These are phyloP conservation scores for Todiramphus saurophagus DNA, from an alignment of 2,113 vertebrate species.

Conservation along the genomic window DNA sequence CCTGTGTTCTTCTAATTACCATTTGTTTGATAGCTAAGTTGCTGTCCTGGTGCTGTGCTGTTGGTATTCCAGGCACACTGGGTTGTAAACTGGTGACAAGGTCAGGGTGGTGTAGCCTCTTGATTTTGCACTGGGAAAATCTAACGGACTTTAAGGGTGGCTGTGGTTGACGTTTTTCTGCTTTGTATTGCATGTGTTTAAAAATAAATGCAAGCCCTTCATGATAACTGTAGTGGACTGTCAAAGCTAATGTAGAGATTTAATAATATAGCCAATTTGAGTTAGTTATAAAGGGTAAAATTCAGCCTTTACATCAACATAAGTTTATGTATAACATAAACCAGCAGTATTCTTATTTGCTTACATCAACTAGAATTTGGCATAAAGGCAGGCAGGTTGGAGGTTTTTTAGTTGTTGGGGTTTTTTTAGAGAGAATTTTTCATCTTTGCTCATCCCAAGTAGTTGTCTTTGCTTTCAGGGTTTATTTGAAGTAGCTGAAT, in stretches of 20 bases:
- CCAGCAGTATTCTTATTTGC: background rate
- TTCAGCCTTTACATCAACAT: background rate
- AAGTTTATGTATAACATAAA: background rate
- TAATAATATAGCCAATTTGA: background rate
- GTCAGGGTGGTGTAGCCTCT: background rate
- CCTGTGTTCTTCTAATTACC: background rate
- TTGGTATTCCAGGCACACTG: background rate
- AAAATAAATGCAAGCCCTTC: background rate
- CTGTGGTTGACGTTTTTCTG: rapidly evolving
- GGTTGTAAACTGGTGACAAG: background rate
- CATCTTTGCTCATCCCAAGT: background rate
- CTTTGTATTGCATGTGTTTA: background rate
- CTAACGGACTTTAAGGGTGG: background rate
- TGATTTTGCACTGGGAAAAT: background rate
- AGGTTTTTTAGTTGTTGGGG: background rate
- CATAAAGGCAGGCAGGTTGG: background rate
- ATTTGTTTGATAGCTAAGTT: background rate
- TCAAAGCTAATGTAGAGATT: background rate
- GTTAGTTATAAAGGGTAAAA: background rate
- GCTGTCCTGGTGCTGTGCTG: rapidly evolving
- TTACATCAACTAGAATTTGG: background rate
- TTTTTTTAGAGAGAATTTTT: background rate
- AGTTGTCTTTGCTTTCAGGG: background rate
- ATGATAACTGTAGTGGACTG: background rate
- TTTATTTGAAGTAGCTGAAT: background rate